Base-by-base conservation (phyloP, 2,797 vertebrate species). In the Hozukius guyotensis region DNA sequence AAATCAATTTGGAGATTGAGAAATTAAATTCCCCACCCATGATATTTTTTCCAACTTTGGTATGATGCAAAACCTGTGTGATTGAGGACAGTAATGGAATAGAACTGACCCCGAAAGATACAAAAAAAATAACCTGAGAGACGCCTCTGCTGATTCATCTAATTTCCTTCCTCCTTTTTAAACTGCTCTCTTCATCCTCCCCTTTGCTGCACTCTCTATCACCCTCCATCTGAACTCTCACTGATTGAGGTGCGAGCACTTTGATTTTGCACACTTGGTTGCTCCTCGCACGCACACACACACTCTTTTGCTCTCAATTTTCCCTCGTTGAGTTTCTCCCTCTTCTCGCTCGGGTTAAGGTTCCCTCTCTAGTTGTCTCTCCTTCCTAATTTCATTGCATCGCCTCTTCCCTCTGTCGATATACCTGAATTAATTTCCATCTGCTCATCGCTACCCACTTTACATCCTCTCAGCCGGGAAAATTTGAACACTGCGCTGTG, bases 201-300 rank as follows among this genome's bases (percentile, higher is more conserved):
- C 61, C 82, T 87, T 72, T 83, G 75, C 87, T 56, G 5, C 81
- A 11, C 78, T 85, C 55, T 70, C 73, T 42, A 53, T 88, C 91
- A 87, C 76, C 86, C 86, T 87, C 73, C 78, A 29, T 90, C 78
- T 93, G 90, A 93, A 93, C 91, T 87, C 82, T 79, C 74, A 18
- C 86, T 92, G 91, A 94, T 91, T 92, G 91, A 92, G 92, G 90
- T 89, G 82, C 62, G 57, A 85, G 74, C 87, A 72, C 85, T 89
- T 86, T 84, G 89, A 88, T 87, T 87, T 87, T 53, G 31, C 81
- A 86, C 86, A 77, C 72, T 83, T 31, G 61, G 70, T 69, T 75
- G 66, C 74, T 49, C 69, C 64, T 53, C 61, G 11, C 72, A 61
- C 80, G 32, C 84, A 36, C 73, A 16, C 63, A 29, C 34, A 20